Evolutionary conservation across 2,797 vertebrate species (phyloP), one percentile per base, ranked within the genome.

Genomic region (Amniataba percoides): DNA sequence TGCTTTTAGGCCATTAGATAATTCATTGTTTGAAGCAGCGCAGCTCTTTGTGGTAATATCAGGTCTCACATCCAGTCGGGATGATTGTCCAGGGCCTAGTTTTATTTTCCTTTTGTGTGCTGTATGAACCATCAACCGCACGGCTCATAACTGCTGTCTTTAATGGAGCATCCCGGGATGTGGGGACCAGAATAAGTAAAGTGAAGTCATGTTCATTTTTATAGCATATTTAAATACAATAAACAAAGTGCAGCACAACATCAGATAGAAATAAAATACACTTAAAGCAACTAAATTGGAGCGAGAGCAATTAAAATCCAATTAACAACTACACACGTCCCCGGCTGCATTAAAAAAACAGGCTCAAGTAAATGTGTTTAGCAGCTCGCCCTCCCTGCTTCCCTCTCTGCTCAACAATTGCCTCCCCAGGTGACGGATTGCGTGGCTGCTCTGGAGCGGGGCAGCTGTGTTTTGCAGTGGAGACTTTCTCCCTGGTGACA

Each of bases 341-440:
- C 5, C 27, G 27, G 49, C 36, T 68, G 48, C 19, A 71, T 31
- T 31, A 63, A 67, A 66, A 69, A 65, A 74, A 15, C 3, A 36
- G 8, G 34, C 27, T 31, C 27, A 5, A 64, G 49, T 80, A 67
- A 71, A 77, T 61, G 52, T 45, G 25, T 76, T 75, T 56, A 21
- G 63, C 12, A 36, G 39, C 58, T 63, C 56, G 39, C 68, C 31
- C 71, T 53, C 48, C 56, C 16, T 53, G 25, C 73, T 68, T 65
- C 57, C 61, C 64, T 74, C 71, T 49, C 71, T 58, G 49, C 74
- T 52, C 27, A 83, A 78, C 74, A 59, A 59, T 25, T 8, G 57
- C 34, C 53, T 78, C 81, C 80, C 74, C 63, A 57, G 85, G 82
- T 82, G 81, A 66, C 43, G 81, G 77, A 77, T 83, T 79, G 67